Percentiles rank a stretch among this genome's conserved stretches.
Evolutionary conservation across 1,140 invertebrate species (phyloP).

Genomic region (Brachionus angularis): DNA sequence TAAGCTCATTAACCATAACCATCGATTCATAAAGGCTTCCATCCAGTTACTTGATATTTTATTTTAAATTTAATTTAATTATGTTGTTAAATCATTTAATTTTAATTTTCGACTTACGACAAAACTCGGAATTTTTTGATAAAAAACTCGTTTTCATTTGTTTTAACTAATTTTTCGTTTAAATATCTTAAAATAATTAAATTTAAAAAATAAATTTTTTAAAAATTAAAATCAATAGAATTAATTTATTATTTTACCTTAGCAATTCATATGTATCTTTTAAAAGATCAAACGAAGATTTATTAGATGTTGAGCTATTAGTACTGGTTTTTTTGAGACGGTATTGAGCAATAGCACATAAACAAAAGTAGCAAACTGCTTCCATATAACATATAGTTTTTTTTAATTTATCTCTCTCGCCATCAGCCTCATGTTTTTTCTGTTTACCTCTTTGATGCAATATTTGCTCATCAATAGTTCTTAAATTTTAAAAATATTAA

Average conservation of each 20-base stretch:
- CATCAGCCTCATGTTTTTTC: constrained; percentile 39
- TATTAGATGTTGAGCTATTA: constrained; percentile 25
- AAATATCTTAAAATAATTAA: not conserved
- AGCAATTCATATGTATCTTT: constrained; percentile 40
- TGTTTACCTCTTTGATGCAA: constrained; percentile 37
- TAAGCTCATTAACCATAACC: constrained; percentile 42
- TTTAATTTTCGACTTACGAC: constrained; percentile 33
- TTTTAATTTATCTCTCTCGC: constrained; percentile 35
- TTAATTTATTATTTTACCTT: no score
- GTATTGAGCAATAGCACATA: constrained; percentile 39
- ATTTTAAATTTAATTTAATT: no score
- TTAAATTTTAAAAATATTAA: not conserved
- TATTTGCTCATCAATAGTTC: constrained; percentile 25
- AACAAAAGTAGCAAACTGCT: constrained; percentile 41
- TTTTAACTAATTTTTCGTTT: constrained; percentile 22
- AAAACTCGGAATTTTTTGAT: constrained; percentile 41
- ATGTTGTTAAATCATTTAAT: no score
- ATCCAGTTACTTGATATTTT: constrained; percentile 22
- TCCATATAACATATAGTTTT: constrained; percentile 31
- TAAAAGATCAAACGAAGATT: constrained; percentile 34
- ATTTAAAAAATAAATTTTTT: not conserved
- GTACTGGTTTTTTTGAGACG: constrained; percentile 38
- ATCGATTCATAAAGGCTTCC: constrained; percentile 43
- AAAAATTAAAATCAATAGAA: not conserved
- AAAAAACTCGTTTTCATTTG: constrained; percentile 37